Base-by-base conservation (phyloP, 2,113 vertebrate genomes). In the Nesogale talazaci region DNA sequence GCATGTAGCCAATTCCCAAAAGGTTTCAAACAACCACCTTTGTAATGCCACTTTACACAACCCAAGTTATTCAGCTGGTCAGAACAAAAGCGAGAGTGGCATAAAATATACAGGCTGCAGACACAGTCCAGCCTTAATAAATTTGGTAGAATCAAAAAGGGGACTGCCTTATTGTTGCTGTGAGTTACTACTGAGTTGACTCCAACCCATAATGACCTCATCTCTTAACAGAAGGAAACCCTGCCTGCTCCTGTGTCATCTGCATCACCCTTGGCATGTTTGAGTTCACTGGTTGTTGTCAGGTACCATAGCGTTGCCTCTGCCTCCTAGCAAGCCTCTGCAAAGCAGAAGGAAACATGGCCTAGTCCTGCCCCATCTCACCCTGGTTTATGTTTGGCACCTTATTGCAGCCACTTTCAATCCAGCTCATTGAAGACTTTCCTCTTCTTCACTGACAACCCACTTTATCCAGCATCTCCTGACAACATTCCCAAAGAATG, bases 11-110 rank as follows among this genome's bases (percentile, higher is more conserved):
- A 78, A 2, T 42, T 11, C 2, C 79, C 23, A 19, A 80, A 89
- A 79, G n/a, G 6, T 38, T 61, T 2, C 0, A 17, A 63, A 63
- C 65, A 70, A 20, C 36, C 27, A 7, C 46, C n/a, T 80, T 65
- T 29, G 36, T 89, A 29, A 38, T 38, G 56, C 25, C 36, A 34
- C 59, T 72, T 89, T 57, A 83, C 56, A 61, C 59, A 65, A 19
- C 31, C 67, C 2, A 1, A 46, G 46, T 40, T 42, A 67, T 75
- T 61, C 65, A 34, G n/a, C 86, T 67, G 40, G 77, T n/a, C 31
- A 5, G 8, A 0, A 40, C 38, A 20, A 6, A 1, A 31, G 57
- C 6, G 2, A 17, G 6, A 6, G 3, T 23, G 5, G 27, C 2
- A 1, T 11, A 16, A 67, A 36, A 34, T 19, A 17, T 3, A 17